Evolutionary conservation across 2,797 vertebrate species (phyloP).

Genomic region (Takifugu ocellatus): DNA sequence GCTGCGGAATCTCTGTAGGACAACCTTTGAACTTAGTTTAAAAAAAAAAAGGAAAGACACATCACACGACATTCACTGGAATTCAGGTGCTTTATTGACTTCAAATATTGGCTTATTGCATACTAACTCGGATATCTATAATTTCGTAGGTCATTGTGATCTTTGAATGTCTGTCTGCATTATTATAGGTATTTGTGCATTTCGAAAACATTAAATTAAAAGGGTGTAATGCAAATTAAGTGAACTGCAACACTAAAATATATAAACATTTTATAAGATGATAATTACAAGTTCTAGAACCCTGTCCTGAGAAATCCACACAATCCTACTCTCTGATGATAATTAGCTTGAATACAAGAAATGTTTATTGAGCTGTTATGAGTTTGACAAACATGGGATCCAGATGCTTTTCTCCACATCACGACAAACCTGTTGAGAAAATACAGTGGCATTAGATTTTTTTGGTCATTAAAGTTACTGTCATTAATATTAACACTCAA

Average conservation of each 20-base stretch:
- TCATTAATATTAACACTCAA: background rate
- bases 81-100: constrained; percentile 57
- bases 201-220: constrained; percentile 18
- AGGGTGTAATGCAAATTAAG: background rate
- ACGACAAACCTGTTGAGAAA: constrained; percentile 66
- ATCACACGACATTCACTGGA: constrained; percentile 5
- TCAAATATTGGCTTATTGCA: constrained; percentile 20
- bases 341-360: constrained; percentile 34
- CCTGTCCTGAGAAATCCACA: constrained; percentile 27
- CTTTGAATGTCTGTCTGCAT: too few relatives aligned
- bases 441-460: background rate
- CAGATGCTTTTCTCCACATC: constrained; percentile 34
- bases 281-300: constrained; percentile 40
- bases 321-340: constrained; percentile 5
- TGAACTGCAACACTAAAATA: constrained; percentile 37
- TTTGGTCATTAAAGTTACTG: background rate
- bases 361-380: constrained; percentile 37
- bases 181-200: background rate
- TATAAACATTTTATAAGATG: constrained; percentile 62
- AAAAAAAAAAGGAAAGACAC: constrained; percentile 6
- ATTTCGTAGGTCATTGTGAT: background rate
- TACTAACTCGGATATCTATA: constrained; percentile 2
- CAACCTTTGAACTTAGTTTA: background rate
- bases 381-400: constrained; percentile 13
- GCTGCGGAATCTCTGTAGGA: constrained; percentile 14